Evolutionary conservation across 2,113 vertebrate species (phyloP).

Genomic region (Actinemys pallida): DNA sequence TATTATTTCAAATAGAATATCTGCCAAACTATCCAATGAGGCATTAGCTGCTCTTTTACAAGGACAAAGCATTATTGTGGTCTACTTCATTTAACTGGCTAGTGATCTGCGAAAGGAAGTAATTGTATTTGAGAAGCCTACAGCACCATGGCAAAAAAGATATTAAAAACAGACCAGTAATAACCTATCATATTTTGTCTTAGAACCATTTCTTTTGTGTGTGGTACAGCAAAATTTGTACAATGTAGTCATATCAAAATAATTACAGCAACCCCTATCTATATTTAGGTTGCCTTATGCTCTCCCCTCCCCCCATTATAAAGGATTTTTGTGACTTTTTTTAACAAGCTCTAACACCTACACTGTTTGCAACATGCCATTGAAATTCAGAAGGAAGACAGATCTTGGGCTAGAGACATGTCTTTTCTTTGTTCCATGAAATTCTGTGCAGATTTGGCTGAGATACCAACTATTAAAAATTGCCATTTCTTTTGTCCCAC

Average conservation of each 20-base stretch:
- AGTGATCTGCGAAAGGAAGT: background rate
- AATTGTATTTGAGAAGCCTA: background rate
- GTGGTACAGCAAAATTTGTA: background rate
- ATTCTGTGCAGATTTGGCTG: background rate
- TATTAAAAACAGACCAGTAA: background rate
- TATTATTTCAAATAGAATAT: background rate
- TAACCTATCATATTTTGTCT: background rate
- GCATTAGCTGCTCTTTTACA: background rate
- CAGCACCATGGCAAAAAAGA: background rate
- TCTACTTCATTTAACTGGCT: background rate
- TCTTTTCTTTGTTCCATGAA: background rate
- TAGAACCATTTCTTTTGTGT: background rate
- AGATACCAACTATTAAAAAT: background rate
- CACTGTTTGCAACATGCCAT: background rate
- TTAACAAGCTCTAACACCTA: background rate
- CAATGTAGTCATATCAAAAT: background rate
- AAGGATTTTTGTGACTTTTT: background rate
- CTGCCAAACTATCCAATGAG: background rate
- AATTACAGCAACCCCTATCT: background rate
- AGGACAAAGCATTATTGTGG: background rate
- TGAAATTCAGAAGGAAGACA: background rate
- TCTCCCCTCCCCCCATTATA: background rate
- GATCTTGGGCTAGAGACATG: background rate
- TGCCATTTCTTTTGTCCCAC: background rate
- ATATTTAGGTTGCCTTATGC: background rate